A percentile compares a stretch with the other conserved stretches of the same genome.
phyloP scores from a whole-genome alignment of 2,888 invertebrate genomes.

The Andrena marginata region DNA sequence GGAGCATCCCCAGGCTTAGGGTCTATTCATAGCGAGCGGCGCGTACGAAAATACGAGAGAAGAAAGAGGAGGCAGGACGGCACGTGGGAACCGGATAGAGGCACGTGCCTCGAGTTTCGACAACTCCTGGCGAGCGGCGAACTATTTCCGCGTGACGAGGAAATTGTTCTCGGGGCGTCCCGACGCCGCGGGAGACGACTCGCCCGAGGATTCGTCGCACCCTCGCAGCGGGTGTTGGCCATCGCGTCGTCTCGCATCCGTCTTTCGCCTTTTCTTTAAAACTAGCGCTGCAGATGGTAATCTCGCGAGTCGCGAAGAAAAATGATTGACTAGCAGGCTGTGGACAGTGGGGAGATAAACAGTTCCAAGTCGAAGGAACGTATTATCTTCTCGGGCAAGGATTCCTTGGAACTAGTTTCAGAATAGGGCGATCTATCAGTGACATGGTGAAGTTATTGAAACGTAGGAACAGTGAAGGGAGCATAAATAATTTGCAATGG shows the following conservation, averaged over 20 bases:
- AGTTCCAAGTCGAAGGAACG: neutral
- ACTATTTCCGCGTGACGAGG: slow-evolving; percentile 82
- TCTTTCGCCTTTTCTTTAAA: slow-evolving; percentile 18
- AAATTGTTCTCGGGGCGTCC: slow-evolving; percentile 76
- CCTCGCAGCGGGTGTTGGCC: slow-evolving; percentile 67
- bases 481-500: too few relatives aligned
- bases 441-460: too few relatives aligned
- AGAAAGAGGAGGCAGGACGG: slow-evolving; percentile 46
- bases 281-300: slow-evolving; percentile 29
- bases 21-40: slow-evolving; percentile 70
- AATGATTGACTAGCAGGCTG: slow-evolving; percentile 20
- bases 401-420: too few relatives aligned
- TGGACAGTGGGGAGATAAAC: slow-evolving; percentile 3
- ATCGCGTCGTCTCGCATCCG: slow-evolving; percentile 45
- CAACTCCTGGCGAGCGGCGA: slow-evolving; percentile 78
- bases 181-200: slow-evolving; percentile 52
- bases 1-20: slow-evolving; percentile 9
- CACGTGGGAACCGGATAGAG: slow-evolving; percentile 70
- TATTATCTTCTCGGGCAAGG: neutral
- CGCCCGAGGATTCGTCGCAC: slow-evolving; percentile 63
- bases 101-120: slow-evolving; percentile 78
- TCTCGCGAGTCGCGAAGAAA: slow-evolving; percentile 37
- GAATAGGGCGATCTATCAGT: too few relatives aligned
- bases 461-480: too few relatives aligned
- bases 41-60: slow-evolving; percentile 69